Percentiles rank a stretch among this genome's conserved stretches.
These are phyloP conservation scores for Rhinoderma darwinii DNA, from an alignment of 2,113 vertebrate species.

Conservation along the genomic window DNA sequence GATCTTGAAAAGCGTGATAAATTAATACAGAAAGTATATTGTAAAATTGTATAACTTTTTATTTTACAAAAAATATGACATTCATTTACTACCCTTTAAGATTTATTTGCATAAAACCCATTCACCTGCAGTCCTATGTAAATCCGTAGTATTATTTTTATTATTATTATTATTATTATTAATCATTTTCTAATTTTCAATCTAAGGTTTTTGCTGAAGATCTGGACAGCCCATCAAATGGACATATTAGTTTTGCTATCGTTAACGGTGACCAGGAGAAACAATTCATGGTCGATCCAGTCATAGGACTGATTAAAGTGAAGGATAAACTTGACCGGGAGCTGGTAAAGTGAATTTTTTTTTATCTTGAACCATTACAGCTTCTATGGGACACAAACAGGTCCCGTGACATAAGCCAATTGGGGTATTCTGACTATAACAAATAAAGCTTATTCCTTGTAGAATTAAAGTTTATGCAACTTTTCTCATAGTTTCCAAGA, in stretches of 20 bases:
- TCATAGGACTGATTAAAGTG: constrained; percentile 87
- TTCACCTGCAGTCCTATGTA: neutral
- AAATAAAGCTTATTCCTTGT: too few species aligned
- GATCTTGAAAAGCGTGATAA: too few species aligned
- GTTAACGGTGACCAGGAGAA: constrained; percentile 87
- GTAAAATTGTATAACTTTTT: too few species aligned
- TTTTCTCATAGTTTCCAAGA: too few species aligned
- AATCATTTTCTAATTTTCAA: too few species aligned
- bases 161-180: neutral
- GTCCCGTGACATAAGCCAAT: too few species aligned
- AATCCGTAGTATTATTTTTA: neutral
- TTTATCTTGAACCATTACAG: neutral
- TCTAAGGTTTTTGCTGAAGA: constrained; percentile 91
- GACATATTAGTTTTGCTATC: constrained; percentile 88
- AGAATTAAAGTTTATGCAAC: too few species aligned
- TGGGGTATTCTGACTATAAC: too few species aligned
- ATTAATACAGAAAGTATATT: too few species aligned
- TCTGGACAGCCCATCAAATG: constrained; percentile 87
- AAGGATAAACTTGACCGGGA: constrained; percentile 95
- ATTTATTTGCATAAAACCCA: too few species aligned
- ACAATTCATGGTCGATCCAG: constrained; percentile 90
- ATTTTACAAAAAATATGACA: too few species aligned
- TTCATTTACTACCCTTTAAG: too few species aligned
- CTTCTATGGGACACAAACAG: neutral
- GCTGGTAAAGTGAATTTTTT: constrained; percentile 76